Conservation (phyloP, 2,797 vertebrate species). For the Triplophysa bombifrons region DNA sequence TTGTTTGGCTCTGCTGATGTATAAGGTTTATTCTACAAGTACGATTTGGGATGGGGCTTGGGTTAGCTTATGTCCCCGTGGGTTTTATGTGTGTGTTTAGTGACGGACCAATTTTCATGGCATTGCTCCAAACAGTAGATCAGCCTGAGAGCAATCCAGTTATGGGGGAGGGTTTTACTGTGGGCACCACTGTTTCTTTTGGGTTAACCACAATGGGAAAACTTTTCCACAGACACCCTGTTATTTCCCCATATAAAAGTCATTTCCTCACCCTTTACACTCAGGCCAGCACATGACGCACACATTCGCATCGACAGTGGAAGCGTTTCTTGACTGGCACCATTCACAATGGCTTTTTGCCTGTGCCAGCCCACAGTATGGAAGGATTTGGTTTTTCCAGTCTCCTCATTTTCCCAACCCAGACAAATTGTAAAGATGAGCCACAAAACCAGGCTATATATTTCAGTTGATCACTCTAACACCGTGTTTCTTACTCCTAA, state of each 20-base stretch:
- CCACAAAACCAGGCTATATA: slow-evolving; percentile 61
- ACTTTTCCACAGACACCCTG: slow-evolving; percentile 28
- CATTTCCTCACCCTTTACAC: not conserved
- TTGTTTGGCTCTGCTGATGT: not conserved
- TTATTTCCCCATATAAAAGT: slow-evolving; percentile 7
- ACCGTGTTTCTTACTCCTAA: slow-evolving; percentile 44
- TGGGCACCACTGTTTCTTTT: not conserved
- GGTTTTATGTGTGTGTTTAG: not conserved
- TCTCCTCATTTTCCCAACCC: slow-evolving; percentile 35
- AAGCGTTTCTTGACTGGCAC: slow-evolving; percentile 12
- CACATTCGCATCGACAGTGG: not conserved
- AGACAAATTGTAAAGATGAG: slow-evolving; percentile 51
- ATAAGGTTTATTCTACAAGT: not conserved
- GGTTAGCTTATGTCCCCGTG: not conserved
- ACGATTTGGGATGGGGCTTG: not conserved
- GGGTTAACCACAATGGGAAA: slow-evolving; percentile 12
- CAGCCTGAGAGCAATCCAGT: slow-evolving; percentile 6
- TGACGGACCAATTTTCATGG: not conserved
- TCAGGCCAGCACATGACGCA: not conserved
- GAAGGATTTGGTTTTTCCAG: slow-evolving; percentile 39
- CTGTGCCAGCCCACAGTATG: slow-evolving; percentile 16
- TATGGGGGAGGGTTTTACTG: not conserved
- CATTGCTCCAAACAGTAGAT: not conserved
- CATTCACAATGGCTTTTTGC: not conserved
- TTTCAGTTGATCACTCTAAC: slow-evolving; percentile 57